These are phyloP conservation scores for Nasonia giraulti DNA, from an alignment of 1,140 invertebrate genomes.

Conservation along the genomic window DNA sequence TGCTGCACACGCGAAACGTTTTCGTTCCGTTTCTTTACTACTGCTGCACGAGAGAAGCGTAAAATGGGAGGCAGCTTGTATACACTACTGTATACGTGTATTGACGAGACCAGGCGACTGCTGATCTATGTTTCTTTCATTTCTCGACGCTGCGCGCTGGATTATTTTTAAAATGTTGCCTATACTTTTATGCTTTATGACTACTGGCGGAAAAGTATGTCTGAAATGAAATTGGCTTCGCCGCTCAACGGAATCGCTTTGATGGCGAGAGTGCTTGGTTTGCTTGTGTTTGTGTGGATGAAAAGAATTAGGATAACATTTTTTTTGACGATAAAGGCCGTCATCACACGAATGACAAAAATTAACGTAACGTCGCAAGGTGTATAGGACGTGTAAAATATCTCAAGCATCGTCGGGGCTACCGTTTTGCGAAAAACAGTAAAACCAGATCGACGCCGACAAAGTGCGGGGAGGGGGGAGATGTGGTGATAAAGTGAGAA, in stretches of 20 bases:
- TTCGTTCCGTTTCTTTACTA: slow-evolving; percentile 71
- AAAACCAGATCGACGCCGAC: neutral
- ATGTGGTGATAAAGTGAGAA: slow-evolving; percentile 27
- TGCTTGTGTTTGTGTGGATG: neutral
- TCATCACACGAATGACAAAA: neutral
- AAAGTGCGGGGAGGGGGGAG: neutral
- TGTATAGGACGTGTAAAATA: neutral
- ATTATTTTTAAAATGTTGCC: slow-evolving; percentile 27
- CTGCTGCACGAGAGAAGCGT: slow-evolving; percentile 59
- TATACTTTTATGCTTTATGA: slow-evolving; percentile 25
- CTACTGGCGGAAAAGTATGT: slow-evolving; percentile 12
- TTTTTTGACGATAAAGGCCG: too few relatives aligned
- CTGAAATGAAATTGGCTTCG: slow-evolving; percentile 31
- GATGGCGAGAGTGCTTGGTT: neutral
- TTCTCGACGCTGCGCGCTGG: neutral
- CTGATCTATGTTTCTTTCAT: slow-evolving; percentile 20
- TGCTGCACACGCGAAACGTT: slow-evolving; percentile 63
- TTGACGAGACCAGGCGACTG: neutral
- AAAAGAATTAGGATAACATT: neutral
- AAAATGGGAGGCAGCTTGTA: slow-evolving; percentile 62
- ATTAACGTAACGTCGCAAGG: neutral
- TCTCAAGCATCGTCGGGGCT: neutral
- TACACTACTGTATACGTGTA: neutral
- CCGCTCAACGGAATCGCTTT: neutral
- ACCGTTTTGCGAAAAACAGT: neutral